Evolutionary conservation across 2,888 invertebrate species (phyloP).

Genomic region (Steromphala cineraria): DNA sequence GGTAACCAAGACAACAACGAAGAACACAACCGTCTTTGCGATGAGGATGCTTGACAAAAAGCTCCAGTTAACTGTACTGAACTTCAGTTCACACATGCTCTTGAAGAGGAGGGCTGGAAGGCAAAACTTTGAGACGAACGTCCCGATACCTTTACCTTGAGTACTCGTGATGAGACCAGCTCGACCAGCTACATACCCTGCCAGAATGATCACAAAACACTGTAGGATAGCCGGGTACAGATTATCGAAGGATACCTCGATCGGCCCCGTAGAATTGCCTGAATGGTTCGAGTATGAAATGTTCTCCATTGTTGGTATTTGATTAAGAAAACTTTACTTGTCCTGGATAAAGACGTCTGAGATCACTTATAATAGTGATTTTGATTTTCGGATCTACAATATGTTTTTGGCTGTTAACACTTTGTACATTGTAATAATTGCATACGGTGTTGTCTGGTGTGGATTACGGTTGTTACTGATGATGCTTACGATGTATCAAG

Average conservation of each 20-base stretch:
- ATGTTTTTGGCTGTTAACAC: too few species aligned
- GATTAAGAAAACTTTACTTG: neutral
- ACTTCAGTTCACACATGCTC: conserved; percentile 88
- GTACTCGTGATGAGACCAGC: conserved; percentile 56
- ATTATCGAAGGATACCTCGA: conserved; percentile 79
- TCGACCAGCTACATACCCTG: conserved; percentile 73
- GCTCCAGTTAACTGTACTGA: conserved; percentile 84
- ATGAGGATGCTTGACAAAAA: conserved; percentile 90
- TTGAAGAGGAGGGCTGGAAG: conserved; percentile 93
- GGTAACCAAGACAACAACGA: conserved; percentile 80
- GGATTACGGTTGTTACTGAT: too few species aligned
- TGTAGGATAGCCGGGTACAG: conserved; percentile 92
- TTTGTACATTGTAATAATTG: too few species aligned
- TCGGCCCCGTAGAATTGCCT: neutral
- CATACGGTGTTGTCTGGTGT: too few species aligned
- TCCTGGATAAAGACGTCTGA: neutral
- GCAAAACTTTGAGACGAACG: conserved; percentile 95
- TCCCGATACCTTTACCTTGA: conserved; percentile 83
- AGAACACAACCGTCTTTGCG: conserved; percentile 89
- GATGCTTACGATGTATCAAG: too few species aligned
- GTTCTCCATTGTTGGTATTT: neutral
- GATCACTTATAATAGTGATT: neutral
- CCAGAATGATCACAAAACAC: conserved; percentile 83
- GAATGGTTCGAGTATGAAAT: neutral
- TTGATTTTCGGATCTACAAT: too few species aligned